Evolutionary conservation across 2,113 vertebrate genomes (phyloP), one percentile per base, ranked within the genome.

Genomic region (Montifringilla adamsi): DNA sequence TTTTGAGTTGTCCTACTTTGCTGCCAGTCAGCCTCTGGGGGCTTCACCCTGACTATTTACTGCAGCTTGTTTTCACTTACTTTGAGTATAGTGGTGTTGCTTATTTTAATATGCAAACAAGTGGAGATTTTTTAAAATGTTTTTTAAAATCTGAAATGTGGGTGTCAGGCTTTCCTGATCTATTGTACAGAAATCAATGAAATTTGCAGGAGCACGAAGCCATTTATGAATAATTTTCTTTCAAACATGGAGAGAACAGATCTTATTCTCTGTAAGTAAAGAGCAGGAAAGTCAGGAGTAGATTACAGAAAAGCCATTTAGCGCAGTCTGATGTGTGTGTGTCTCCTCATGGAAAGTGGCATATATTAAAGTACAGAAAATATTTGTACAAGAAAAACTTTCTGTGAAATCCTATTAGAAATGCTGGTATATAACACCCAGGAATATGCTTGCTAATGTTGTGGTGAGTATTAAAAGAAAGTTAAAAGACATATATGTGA

Each of bases 101-200:
- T 82, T 6, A 22, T 50, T 94, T 81, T 82, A 37, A 37, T 39
- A 59, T 52, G 33, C 20, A 70, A 91, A 47, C 49, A 27, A n/a
- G 13, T 64, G 22, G 66, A 46, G 30, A 8, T 47, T 70, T 64
- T 5, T 30, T 24, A 7, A 14, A 24, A 24, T 15, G 7, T 63
- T 33, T 33, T 67, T 46, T 58, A 31, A 0, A n/a, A 22, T 56
- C 50, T 86, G 39, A 64, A 47, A 69, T 33, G 17, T 89, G 22
- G 5, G 4, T 80, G 35, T 94, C 19, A 37, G 64, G 27, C 46
- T 81, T 46, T 94, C 46, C 58, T 60, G 41, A 53, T 76, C 33
- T 59, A 1, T 53, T 41, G 19, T 47, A 47, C 52, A 96, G 96
- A 90, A 97, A 94, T 96, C 94, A 85, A 90, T 96, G 83, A 95